phyloP scores from a whole-genome alignment of 2,797 vertebrate species.

The Anniella stebbinsi region DNA sequence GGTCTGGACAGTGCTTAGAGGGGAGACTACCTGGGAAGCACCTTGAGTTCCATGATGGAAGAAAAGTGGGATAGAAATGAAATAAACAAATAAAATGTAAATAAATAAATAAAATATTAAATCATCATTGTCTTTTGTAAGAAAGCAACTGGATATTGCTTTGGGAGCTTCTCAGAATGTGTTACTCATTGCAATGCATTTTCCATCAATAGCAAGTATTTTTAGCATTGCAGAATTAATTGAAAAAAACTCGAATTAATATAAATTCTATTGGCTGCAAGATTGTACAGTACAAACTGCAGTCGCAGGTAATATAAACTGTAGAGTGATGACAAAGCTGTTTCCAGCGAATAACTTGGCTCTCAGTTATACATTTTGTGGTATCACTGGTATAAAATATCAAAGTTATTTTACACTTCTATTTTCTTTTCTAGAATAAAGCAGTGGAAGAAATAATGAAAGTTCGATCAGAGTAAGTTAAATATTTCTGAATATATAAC shows the following conservation, averaged over 20 bases:
- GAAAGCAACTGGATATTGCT: not conserved
- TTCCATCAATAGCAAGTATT: not conserved
- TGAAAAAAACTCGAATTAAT: not conserved
- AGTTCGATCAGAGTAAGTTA: constrained; percentile 86
- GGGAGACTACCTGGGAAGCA: too few species aligned
- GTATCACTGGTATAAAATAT: not conserved
- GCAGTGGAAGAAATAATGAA: constrained; percentile 82
- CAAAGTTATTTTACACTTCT: constrained; percentile 20
- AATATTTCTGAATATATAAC: constrained; percentile 25
- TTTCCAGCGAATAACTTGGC: not conserved
- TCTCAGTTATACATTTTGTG: not conserved
- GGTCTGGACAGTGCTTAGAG: too few species aligned
- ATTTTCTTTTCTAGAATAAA: constrained; percentile 78
- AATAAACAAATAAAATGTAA: too few species aligned
- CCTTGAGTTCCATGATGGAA: too few species aligned
- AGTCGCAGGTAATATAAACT: not conserved
- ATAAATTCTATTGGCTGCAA: not conserved
- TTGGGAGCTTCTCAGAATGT: not conserved
- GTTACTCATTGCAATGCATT: not conserved
- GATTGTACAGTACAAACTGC: not conserved
- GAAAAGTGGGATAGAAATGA: too few species aligned
- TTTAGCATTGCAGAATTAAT: not conserved
- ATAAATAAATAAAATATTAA: too few species aligned
- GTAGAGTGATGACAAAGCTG: not conserved
- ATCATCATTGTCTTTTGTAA: not conserved